Conservation (phyloP, 2,888 invertebrate species). For the Troglohyphantes excavatus region DNA sequence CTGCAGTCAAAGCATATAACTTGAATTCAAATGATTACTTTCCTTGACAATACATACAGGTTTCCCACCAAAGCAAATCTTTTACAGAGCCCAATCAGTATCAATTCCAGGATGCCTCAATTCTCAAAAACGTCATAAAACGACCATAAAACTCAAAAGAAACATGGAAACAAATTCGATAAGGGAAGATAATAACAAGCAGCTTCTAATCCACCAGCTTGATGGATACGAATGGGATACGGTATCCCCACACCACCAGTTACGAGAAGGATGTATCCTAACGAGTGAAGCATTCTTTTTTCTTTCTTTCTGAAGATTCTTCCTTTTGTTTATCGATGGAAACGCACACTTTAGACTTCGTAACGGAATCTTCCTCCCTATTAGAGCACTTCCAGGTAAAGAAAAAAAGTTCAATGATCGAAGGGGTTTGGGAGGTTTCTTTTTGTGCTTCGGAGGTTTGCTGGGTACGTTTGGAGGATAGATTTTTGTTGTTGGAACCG, state of each 20-base stretch:
- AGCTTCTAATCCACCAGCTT: constrained; percentile 38
- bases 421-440: not conserved
- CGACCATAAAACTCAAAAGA: not conserved
- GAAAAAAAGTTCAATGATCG: constrained; percentile 64
- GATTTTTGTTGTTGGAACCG: not conserved
- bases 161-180: not conserved
- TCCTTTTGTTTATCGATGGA: constrained; percentile 71
- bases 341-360: constrained; percentile 39
- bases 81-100: not conserved
- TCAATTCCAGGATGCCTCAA: not conserved
- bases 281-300: constrained; percentile 18
- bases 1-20: too few species aligned
- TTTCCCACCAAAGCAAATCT: too few species aligned
- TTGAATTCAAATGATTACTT: too few species aligned
- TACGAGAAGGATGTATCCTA: constrained; percentile 39
- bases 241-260: constrained; percentile 60
- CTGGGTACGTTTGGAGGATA: not conserved
- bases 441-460: not conserved
- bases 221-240: constrained; percentile 60
- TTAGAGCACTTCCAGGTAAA: constrained; percentile 59
- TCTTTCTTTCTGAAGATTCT: constrained; percentile 32
- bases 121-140: not conserved
- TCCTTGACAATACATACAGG: too few species aligned
- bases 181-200: not conserved
- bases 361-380: constrained; percentile 53